Base-by-base conservation (phyloP, 2,888 invertebrate species). In the Scaptomyza caliginosa region DNA sequence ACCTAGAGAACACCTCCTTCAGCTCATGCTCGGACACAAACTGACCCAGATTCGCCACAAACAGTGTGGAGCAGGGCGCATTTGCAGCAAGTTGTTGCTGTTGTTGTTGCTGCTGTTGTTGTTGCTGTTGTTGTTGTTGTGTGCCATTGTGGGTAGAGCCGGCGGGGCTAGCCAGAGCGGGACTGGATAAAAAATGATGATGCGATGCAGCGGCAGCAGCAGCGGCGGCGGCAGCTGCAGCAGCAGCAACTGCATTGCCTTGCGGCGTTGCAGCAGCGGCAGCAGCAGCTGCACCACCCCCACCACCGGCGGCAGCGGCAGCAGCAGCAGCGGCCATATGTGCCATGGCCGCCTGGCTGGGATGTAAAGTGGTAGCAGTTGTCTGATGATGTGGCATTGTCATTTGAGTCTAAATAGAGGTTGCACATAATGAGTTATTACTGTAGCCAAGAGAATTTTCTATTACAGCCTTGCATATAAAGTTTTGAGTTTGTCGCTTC, bases 1-100 rank as follows among this genome's bases (percentile, higher is more conserved):
- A 98, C 98, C 98, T 98, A 94, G 96, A 96, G 93, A 99, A 98
- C 91, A 99, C 96, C 93, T 98, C 98, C 93, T 98, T 98, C 86
- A 99, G 95, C 92, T 99, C 99, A 91, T 99, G 98, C 93, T 99
- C 99, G 82, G 97, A 98, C 89, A 98, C 98, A 92, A 97, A 98
- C 92, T 97, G 97, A 83, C 99, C 98, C 90, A 99, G 94, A 93
- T 99, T 99, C 90, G 99, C 99, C 91, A 99, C 98, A 93, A 99
- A 99, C 82, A 99, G 95, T 82, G 99, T 99, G 88, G 98, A 98
- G 94, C 98, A 98, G 86, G 98, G 98, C 84, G 96, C 95, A 91
- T 96, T 96, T 54, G 93, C 92, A 86, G 93, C 93, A 77, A 92
- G 91, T 67, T 46, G 45, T 10, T 45, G 43, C 11, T 40, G 43